Evolutionary conservation across 2,113 vertebrate species (phyloP).

Genomic region (Mesocricetus auratus): DNA sequence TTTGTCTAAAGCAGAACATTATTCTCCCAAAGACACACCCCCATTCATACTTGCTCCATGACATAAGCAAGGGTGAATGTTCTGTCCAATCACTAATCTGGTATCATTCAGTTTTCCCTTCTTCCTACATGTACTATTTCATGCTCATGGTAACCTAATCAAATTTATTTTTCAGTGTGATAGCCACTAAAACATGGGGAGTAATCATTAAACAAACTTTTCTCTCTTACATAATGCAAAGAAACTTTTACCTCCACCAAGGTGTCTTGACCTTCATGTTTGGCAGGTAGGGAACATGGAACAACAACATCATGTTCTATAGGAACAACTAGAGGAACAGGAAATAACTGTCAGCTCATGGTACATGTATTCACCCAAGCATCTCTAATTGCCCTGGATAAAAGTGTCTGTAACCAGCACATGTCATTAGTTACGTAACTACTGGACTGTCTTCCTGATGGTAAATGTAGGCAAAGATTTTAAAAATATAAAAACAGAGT

Average conservation of each 20-base stretch:
- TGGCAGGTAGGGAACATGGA: too few relatives aligned
- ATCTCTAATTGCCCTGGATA: not conserved
- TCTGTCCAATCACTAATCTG: not conserved
- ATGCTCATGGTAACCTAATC: not conserved
- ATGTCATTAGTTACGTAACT: not conserved
- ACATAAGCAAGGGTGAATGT: not conserved
- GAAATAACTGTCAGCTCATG: not conserved
- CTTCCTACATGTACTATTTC: not conserved
- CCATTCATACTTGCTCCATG: too few relatives aligned
- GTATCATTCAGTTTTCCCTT: not conserved
- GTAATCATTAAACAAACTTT: not conserved
- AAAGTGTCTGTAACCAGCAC: not conserved
- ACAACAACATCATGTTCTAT: not conserved
- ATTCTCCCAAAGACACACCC: not conserved
- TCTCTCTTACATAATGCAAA: not conserved
- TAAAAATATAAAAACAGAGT: not conserved
- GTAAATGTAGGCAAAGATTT: not conserved
- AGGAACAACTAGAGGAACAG: not conserved
- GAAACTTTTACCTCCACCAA: not conserved
- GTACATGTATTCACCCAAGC: not conserved
- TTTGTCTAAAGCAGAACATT: not conserved
- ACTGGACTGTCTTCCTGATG: not conserved
- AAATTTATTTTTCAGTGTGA: not conserved
- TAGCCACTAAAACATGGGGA: not conserved
- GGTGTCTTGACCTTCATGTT: rapidly evolving